Evolutionary conservation across 37 sponge, comb jelly and placozoan species (phyloP).

Genomic region (Spongia lamella): DNA sequence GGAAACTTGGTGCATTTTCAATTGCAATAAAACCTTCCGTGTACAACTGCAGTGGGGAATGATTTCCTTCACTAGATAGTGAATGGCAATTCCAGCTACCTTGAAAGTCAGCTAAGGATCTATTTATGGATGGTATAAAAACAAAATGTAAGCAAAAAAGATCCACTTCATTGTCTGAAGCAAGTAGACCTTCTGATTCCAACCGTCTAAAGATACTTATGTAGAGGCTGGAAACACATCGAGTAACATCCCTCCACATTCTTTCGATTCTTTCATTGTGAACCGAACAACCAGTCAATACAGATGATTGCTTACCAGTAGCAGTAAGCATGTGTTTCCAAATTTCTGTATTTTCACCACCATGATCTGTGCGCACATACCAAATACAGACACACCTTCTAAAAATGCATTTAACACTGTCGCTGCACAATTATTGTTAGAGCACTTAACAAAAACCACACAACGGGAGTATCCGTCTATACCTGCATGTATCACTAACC

Average conservation of each 20-base stretch:
- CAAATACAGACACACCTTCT: constrained; percentile 6
- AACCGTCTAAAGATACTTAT: constrained; percentile 9
- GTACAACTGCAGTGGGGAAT: no score
- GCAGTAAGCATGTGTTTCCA: no score
- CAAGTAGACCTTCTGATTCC: constrained; percentile 20
- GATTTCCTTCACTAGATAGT: constrained; percentile 35
- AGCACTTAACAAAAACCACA: constrained; percentile 18
- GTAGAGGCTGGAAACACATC: constrained; percentile 27
- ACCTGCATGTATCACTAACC: no score
- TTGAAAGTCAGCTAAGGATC: constrained; percentile 20
- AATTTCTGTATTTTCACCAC: constrained; percentile 38
- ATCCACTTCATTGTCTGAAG: constrained; percentile 46
- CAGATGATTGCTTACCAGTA: no score
- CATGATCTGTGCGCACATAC: constrained; percentile 38
- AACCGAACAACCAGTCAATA: constrained; percentile 38
- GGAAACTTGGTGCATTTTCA: no score
- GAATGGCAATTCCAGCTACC: constrained; percentile 47
- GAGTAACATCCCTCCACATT: constrained; percentile 53
- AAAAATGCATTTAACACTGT: constrained; percentile 34
- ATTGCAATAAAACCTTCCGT: no score
- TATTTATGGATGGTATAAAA: constrained; percentile 46
- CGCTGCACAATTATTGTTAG: constrained; percentile 21
- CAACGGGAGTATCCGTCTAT: no score
- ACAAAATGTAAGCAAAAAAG: constrained; percentile 46
- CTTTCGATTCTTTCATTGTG: constrained; percentile 64